Evolutionary conservation across 2,888 invertebrate species (phyloP).

Genomic region (Hyposoter didymator): DNA sequence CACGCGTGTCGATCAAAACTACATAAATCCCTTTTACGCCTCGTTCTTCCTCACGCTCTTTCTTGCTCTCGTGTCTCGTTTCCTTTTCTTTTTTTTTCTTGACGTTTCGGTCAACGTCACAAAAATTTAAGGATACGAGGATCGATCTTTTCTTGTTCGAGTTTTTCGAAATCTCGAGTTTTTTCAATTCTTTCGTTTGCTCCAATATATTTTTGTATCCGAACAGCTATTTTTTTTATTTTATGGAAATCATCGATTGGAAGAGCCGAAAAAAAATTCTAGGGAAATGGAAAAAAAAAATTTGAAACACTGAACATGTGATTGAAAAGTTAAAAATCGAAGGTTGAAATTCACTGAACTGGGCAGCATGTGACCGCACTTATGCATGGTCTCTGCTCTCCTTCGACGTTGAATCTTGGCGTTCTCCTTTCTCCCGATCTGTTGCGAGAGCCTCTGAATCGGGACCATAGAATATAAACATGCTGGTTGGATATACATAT

Average conservation of each 20-base stretch:
- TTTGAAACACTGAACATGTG: not conserved
- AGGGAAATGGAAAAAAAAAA: no score
- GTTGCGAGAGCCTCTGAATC: slow-evolving; percentile 54
- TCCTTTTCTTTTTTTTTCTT: not conserved
- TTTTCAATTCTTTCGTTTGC: not conserved
- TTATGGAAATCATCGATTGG: not conserved
- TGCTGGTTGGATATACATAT: slow-evolving; percentile 43
- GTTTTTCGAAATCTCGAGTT: not conserved
- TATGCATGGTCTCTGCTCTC: slow-evolving; percentile 29
- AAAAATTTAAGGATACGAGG: slow-evolving; percentile 11
- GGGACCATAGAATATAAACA: slow-evolving; percentile 48
- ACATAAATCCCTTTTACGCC: slow-evolving; percentile 33
- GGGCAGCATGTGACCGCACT: slow-evolving; percentile 37
- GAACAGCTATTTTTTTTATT: not conserved
- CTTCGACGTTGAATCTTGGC: slow-evolving; percentile 41
- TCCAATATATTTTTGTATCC: not conserved
- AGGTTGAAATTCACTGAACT: slow-evolving; percentile 43
- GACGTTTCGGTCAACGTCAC: slow-evolving; percentile 37
- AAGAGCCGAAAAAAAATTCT: not conserved
- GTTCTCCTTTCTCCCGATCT: slow-evolving; percentile 54
- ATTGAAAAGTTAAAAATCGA: slow-evolving; percentile 8
- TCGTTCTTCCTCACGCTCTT: slow-evolving; percentile 5
- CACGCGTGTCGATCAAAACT: slow-evolving; percentile 50
- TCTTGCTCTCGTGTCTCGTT: not conserved
- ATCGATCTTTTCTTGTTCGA: not conserved